These are phyloP conservation scores for Ricordea florida DNA, from an alignment of 92 coral and sea anemone species.

Conservation along the genomic window DNA sequence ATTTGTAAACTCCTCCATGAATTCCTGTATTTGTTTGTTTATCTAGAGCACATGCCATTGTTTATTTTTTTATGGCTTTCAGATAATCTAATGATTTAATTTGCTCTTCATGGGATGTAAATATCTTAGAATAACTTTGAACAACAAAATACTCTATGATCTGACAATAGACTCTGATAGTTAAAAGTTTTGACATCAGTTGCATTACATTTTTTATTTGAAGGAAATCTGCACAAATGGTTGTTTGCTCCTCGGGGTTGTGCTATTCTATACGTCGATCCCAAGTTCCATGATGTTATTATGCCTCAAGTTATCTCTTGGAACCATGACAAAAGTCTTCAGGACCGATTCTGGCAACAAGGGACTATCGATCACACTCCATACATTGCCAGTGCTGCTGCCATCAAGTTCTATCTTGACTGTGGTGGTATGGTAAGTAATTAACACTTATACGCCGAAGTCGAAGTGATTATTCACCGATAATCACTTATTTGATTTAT, in stretches of 20 bases:
- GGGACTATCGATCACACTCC: constrained; percentile 74
- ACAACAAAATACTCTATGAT: no score
- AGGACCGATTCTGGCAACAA: constrained; percentile 70
- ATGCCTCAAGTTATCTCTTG: constrained; percentile 81
- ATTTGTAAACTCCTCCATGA: no score
- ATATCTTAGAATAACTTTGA: no score
- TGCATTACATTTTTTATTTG: no score
- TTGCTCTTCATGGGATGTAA: no score
- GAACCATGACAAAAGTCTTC: constrained; percentile 70
- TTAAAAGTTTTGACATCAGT: neutral
- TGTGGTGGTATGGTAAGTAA: constrained; percentile 83
- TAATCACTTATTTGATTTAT: neutral
- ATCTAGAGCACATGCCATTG: no score
- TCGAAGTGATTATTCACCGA: neutral
- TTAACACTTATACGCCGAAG: neutral
- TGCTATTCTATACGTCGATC: constrained; percentile 83
- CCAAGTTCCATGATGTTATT: constrained; percentile 67
- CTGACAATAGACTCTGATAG: no score
- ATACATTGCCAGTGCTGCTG: constrained; percentile 44
- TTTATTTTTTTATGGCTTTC: no score
- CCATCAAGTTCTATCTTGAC: constrained; percentile 68
- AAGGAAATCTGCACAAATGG: constrained; percentile 87
- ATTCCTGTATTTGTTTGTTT: no score
- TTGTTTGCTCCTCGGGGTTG: constrained; percentile 73
- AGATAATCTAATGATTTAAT: no score